Evolutionary conservation across 2,113 vertebrate species (phyloP).

Genomic region (Camelus dromedarius): DNA sequence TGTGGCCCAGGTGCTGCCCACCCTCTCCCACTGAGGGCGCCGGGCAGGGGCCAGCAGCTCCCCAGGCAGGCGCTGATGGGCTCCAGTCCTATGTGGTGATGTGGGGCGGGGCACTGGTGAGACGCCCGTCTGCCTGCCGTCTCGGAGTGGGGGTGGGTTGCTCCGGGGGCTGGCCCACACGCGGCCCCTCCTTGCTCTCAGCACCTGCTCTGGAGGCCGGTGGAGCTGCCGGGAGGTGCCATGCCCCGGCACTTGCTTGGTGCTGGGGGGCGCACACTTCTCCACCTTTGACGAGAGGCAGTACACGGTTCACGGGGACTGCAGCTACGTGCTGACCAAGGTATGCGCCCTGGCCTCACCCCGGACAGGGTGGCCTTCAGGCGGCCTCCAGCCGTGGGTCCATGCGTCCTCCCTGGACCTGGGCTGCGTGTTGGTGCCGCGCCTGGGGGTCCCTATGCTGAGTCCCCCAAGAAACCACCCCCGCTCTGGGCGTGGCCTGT

Average conservation of each 20-base stretch:
- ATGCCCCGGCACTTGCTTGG: constrained; percentile 86
- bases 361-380: accelerated
- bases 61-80: accelerated
- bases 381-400: accelerated
- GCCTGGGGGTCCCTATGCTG: accelerated
- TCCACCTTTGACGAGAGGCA: constrained; percentile 87
- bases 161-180: accelerated
- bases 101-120: accelerated
- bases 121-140: accelerated
- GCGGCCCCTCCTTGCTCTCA: background rate
- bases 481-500: accelerated
- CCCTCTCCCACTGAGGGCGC: accelerated
- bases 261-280: constrained; percentile 89
- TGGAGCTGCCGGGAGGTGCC: constrained; percentile 86
- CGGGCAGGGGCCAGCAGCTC: accelerated
- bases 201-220: constrained; percentile 87
- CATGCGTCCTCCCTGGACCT: accelerated
- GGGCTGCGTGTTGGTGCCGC: accelerated
- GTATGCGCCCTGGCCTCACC: constrained; percentile 67
- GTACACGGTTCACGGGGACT: constrained; percentile 90
- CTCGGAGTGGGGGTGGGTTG: accelerated
- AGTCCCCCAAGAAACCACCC: accelerated
- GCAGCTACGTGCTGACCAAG: constrained; percentile 89
- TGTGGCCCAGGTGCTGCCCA: accelerated
- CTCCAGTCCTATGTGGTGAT: accelerated